phyloP scores from a whole-genome alignment of 23 tunicate genomes.

The Trididemnum miniatum region DNA sequence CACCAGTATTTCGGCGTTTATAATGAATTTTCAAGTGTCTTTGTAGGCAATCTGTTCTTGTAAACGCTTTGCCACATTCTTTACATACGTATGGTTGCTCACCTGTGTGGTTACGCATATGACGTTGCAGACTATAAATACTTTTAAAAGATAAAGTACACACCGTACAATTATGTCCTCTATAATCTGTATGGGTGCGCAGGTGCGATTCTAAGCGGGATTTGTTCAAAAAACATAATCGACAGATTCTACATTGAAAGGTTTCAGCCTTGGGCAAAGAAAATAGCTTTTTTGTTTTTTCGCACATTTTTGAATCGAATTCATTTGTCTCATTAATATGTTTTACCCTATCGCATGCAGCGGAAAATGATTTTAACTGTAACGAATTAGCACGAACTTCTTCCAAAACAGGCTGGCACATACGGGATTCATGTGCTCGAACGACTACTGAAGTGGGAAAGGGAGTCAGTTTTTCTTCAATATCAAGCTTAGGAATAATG shows the following conservation, averaged over 20 bases:
- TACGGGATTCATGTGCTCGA: not conserved
- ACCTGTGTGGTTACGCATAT: slow-evolving; percentile 2
- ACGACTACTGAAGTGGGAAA: not conserved
- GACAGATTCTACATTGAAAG: not conserved
- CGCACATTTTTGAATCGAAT: no score
- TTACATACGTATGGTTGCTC: not conserved
- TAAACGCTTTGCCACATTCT: not conserved
- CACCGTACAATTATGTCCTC: not conserved
- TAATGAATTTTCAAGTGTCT: not conserved
- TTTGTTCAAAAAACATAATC: not conserved
- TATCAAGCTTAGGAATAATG: no score
- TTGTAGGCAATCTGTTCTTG: not conserved
- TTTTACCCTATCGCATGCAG: no score
- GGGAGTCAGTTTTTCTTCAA: no score
- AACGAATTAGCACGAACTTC: no score
- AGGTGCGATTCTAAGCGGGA: not conserved
- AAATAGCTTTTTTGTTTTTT: no score
- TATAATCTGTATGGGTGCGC: not conserved
- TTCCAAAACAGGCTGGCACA: not conserved
- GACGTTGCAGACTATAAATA: not conserved
- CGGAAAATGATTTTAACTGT: no score
- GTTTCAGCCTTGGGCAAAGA: not conserved
- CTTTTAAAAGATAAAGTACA: not conserved
- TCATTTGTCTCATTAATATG: no score
- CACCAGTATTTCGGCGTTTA: no score